Evolutionary conservation across 2,797 vertebrate species (phyloP), one percentile per base, ranked within the genome.

Genomic region (Podarcis siculus): DNA sequence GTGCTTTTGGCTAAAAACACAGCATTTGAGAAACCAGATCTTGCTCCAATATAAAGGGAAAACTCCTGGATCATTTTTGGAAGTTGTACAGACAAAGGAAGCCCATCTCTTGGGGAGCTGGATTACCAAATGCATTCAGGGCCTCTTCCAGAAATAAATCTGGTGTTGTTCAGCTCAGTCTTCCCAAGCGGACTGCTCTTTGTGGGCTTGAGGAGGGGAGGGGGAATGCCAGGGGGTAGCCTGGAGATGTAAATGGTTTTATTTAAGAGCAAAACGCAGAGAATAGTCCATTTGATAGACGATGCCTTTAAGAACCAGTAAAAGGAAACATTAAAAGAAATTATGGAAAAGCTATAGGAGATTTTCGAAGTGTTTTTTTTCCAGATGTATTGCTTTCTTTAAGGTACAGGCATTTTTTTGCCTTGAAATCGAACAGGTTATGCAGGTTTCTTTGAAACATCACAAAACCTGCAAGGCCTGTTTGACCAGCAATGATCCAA

Each of bases 1-100:
- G 15, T 71, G 4, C 30, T 55, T 79, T 55, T 79, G 42, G n/a
- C 23, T 5, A 10, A 6, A 13, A 19, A 37, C 39, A 27, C 25
- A 30, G 67, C 77, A 37, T 13, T 25, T 15, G 71, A 69, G 58
- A 67, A 79, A 79, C 66, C 32, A 79, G 66, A 71, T 71, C 76
- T 55, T 10, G 25, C 66, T 79, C 64, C 25, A 8, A 71, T 37
- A 32, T 37, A 58, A 86, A 86, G 67, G 64, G 25, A 23, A 71
- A 86, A 79, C 76, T 69, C 76, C 81, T 19, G 66, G 81, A 69
- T 39, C 27, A n/a, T 37, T 86, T 86, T n/a, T 71, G 66, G 77
- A 86, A 39, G 77, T 23, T 10, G 32, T 7, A 69, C 42, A 55
- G 21, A 69, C 42, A 55, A 30, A 71, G 32, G 66, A 15, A 7